Percentiles rank a stretch among this genome's conserved stretches.
These are phyloP conservation scores for Eupithecia dodoneata DNA, from an alignment of 2,888 invertebrate genomes.

Conservation along the genomic window DNA sequence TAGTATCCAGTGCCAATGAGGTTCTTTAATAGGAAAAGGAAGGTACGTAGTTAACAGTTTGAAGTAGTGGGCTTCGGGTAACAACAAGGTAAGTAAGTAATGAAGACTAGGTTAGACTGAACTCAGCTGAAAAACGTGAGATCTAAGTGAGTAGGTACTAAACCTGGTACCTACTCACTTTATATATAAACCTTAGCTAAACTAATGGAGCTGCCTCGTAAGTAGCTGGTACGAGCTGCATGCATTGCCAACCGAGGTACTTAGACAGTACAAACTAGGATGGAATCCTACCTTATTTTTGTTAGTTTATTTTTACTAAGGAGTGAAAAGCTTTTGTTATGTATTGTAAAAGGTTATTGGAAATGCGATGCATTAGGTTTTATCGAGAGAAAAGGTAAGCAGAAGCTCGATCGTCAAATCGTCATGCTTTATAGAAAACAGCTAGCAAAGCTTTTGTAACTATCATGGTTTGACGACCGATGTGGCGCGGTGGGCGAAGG, in stretches of 20 bases:
- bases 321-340: neutral
- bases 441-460: too few species aligned
- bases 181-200: neutral
- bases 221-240: conserved; percentile 1
- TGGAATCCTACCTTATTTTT: neutral
- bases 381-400: neutral
- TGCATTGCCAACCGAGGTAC: neutral
- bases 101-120: neutral
- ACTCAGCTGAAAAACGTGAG: neutral
- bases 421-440: too few species aligned
- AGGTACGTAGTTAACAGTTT: neutral
- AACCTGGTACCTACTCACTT: neutral
- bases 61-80: neutral
- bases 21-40: neutral
- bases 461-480: too few species aligned
- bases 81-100: neutral
- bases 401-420: neutral
- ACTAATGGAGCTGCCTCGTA: conserved; percentile 6
- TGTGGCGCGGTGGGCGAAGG: too few species aligned
- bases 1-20: neutral
- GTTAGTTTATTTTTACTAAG: neutral
- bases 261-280: neutral
- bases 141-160: neutral
- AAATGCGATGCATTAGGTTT: neutral
- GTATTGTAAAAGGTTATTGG: neutral